Evolutionary conservation across 2,888 invertebrate genomes (phyloP), one percentile per base, ranked within the genome.

Genomic region (Creontiades dilutus): DNA sequence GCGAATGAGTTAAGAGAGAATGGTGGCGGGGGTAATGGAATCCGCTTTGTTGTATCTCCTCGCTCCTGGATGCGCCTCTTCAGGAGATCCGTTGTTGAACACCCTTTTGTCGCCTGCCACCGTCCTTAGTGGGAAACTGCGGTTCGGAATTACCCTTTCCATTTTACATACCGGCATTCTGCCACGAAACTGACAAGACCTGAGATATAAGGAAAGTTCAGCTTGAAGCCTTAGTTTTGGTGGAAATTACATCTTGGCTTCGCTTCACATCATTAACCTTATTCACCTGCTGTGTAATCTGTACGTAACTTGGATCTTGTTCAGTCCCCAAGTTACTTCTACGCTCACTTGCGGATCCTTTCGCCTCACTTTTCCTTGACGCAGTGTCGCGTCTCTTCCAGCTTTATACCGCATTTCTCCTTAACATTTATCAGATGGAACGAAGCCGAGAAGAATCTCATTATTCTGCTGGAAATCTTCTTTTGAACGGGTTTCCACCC

Each of bases 1-100:
- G 37, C 47, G 78, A 76, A 78, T 47, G 37, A 78, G 78, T 46
- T 14, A 68, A 23, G 68, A 23, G 68, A 68, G 68, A 23, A 68
- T 16, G 14, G 78, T 78, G 37, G 37, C 37, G 47, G 48, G 27
- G 57, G 61, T 85, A 85, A 85, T 85, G 85, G 85, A 61, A 85
- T 85, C 28, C 61, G 85, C 85, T 85, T 85, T 57, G 85, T 85
- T 57, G 47, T 47, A 61, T 16, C 19, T n/a, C 84, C 27, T 52
- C 55, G 55, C 57, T 52, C 55, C 85, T 37, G 9, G 48, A 82
- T n/a, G 13, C 14, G 37, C 28, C 28, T 37, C 48, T 82, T 82
- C 82, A 55, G 11, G 46, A 16, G 46, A 78, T 28, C 78, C 19
- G 78, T 78, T 78, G 37, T 78, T 78, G 46, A 19, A n/a, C 47